These are phyloP conservation scores for Sycophila sp. DNA, from an alignment of 1,140 invertebrate genomes.

Conservation along the genomic window DNA sequence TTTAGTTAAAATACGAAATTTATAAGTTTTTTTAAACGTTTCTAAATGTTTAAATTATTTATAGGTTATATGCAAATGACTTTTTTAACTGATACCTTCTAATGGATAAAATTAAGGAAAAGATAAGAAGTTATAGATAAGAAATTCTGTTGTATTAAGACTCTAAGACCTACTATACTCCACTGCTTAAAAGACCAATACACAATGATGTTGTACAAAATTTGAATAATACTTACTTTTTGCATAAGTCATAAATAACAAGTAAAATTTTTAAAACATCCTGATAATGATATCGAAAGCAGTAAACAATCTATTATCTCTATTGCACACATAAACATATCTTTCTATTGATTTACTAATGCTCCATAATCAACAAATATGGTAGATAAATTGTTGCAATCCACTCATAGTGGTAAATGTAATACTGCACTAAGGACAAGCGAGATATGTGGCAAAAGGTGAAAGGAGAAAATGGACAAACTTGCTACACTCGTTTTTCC, in stretches of 20 bases:
- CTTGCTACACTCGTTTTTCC: background rate
- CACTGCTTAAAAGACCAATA: background rate
- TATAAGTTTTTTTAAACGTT: background rate
- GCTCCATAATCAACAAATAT: background rate
- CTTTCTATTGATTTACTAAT: background rate
- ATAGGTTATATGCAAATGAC: conserved; percentile 1
- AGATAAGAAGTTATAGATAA: conserved; percentile 7
- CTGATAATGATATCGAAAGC: background rate
- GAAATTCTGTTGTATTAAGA: background rate
- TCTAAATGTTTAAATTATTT: background rate
- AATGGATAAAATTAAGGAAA: background rate
- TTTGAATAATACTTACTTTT: background rate
- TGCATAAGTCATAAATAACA: background rate
- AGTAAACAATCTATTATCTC: background rate
- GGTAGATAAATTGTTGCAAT: background rate
- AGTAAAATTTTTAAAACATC: background rate
- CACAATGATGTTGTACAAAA: no score
- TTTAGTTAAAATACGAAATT: conserved; percentile 6
- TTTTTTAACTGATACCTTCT: background rate
- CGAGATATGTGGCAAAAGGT: background rate
- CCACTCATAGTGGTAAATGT: background rate
- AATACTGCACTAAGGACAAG: background rate
- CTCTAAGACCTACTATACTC: no score
- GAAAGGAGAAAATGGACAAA: background rate
- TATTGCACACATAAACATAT: background rate